Base-by-base conservation (phyloP, 92 coral and sea anemone species). In the Galaxea fascicularis region DNA sequence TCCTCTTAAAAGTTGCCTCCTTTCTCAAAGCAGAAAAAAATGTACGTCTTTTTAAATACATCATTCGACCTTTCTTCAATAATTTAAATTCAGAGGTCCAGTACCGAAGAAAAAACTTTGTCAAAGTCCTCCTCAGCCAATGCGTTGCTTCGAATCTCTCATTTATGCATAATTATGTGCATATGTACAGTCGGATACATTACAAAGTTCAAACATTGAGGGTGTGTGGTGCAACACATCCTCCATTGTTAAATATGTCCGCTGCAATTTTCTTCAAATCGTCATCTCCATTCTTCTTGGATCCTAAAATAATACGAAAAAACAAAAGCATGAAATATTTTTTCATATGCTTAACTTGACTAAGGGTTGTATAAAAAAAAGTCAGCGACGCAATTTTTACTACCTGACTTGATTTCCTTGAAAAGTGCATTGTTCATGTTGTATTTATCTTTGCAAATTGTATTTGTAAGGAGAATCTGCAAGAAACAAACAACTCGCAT, bases 391-490 rank as follows among this genome's bases (percentile, higher is more conserved):
- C n/a, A 35, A 35, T 35, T 2, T 21, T 13, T 4, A 30, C 10
- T 71, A 91, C 98, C 98, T 86, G 79, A 75, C 20, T 83, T 82
- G 56, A 94, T 84, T 67, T 94, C 94, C 21, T 69, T 65, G 16
- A 94, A 87, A 22, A 91, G 90, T 5, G 78, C 65, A 67, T 78
- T 92, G 86, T 94, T 94, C 14, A 58, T 80, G 17, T 86, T 68
- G 65, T 72, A 94, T 20, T 93, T 93, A 28, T 94, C 92, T 20
- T 69, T 82, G 74, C 98, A 94, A 57, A 89, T 69, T 21, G 91
- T 94, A 41, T 90, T 89, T 6, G 93, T 77, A 49, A 94, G 76
- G 31, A 94, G 89, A 11, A 89, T 84, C 98, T 94, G 60, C 20
- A 58, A 47, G 72, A 86, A 11, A 47, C 6, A 54, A n/a, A 46